Base-by-base conservation (phyloP, 1,140 invertebrate species). In the Caenorhabditis tropicalis region DNA sequence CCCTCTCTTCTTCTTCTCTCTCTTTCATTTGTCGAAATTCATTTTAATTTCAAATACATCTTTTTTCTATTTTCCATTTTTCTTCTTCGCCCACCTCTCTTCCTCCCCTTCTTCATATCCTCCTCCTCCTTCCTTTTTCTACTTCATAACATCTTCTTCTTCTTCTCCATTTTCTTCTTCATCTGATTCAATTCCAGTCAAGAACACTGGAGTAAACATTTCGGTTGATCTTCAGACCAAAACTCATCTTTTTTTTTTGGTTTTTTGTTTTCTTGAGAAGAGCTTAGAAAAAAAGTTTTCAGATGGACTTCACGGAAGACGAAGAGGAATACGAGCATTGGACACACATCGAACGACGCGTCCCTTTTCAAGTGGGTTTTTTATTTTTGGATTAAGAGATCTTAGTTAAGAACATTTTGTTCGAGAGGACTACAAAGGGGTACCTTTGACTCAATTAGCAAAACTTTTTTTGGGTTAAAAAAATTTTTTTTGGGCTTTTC, bases 281-380 rank as follows among this genome's bases (percentile, higher is more conserved):
- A 29, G 7, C 7, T 9, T 51, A 24, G 21, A 56, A 56, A 31
- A 15, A 10, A 24, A 27, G 39, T 12, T 27, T 56, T 10, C 65
- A 21, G 10, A 74, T 74, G 65, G 65, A 74, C n/a, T 74, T 74
- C 9, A 74, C 36, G 21, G 65, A 74, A 43, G 36, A 74, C n/a
- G 36, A 46, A 27, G 36, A 33, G 10, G 36, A 43, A 12, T 74
- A 74, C 36, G 65, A 74, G 24, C 65, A 74, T 2, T 74, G 65
- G 65, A 74, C 65, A 74, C 65, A 74, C 15, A 74, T 74, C 43
- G 65, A 74, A 12, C 19, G 65, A 43, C 65, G 65, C 12, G 36
- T 74, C 0, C 65, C 65, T 0, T 74, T 74, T 43, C 65, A 74
- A 31, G 65, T 74, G 36, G 21, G 65, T 74, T 46, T 43, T 56